Conservation (phyloP, 2,888 invertebrate genomes). For the Lysandra bellargus region DNA sequence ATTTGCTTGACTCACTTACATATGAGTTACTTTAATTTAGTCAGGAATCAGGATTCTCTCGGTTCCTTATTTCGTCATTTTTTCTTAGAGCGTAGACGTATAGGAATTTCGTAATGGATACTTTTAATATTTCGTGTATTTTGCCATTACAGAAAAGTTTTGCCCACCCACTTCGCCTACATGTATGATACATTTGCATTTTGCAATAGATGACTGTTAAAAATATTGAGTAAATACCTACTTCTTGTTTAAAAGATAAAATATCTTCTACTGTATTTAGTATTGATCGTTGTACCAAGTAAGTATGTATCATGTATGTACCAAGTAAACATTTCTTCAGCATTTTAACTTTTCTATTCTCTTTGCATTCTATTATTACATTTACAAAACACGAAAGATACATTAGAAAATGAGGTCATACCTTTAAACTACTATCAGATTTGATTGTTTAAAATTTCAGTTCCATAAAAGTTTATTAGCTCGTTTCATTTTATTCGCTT, state of each 20-base stretch:
- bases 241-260: not conserved
- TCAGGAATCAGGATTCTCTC: too few relatives aligned
- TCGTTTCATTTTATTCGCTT: slow-evolving; percentile 11
- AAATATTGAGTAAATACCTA: not conserved
- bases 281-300: too few relatives aligned
- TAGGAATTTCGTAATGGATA: not conserved
- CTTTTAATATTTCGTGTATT: not conserved
- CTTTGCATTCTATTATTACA: not conserved
- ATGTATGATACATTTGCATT: not conserved
- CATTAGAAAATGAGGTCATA: not conserved
- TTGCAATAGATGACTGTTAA: not conserved
- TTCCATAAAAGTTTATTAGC: slow-evolving; percentile 23
- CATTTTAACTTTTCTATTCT: not conserved
- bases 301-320: too few relatives aligned
- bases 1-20: too few relatives aligned
- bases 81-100: not conserved
- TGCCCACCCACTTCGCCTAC: slow-evolving; percentile 20
- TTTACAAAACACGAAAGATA: not conserved
- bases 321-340: not conserved
- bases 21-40: too few relatives aligned
- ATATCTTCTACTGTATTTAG: too few relatives aligned
- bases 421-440: not conserved
- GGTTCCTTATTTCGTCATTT: slow-evolving; percentile 25
- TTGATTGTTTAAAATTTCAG: not conserved
- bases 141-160: slow-evolving; percentile 4